Percentiles rank a stretch among this genome's conserved stretches.
phyloP scores from a whole-genome alignment of 2,113 vertebrate genomes.

The Tursiops truncatus region DNA sequence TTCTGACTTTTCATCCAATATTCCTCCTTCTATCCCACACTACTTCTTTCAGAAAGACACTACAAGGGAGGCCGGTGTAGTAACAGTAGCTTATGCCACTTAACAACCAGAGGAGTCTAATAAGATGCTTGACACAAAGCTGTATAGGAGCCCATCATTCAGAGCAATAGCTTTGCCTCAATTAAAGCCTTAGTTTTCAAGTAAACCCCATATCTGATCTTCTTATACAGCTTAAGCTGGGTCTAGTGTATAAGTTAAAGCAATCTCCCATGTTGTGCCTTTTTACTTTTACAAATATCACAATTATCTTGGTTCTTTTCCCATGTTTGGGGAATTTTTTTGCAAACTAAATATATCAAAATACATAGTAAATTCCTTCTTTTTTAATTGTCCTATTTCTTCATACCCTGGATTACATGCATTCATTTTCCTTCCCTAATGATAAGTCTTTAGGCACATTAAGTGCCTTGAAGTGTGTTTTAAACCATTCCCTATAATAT shows the following conservation, averaged over 20 bases:
- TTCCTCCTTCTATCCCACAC: not conserved
- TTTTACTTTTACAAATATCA: not conserved
- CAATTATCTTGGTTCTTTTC: conserved; percentile 19
- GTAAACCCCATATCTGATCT: not conserved
- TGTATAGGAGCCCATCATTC: not conserved
- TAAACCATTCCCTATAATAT: conserved; percentile 69
- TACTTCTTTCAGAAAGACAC: not conserved
- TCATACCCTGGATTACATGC: not conserved
- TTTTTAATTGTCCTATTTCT: conserved; percentile 56
- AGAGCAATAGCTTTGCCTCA: not conserved
- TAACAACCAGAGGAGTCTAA: not conserved
- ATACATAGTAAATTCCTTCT: not conserved
- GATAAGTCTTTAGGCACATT: conserved; percentile 25
- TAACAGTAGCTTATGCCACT: not conserved
- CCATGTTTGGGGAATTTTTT: not conserved
- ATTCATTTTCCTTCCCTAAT: not conserved
- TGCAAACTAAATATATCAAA: conserved; percentile 33
- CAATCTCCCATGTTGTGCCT: not conserved
- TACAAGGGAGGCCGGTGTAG: not conserved
- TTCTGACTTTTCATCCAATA: not conserved
- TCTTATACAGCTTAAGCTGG: not conserved
- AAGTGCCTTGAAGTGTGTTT: conserved; percentile 50
- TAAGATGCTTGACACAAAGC: not conserved
- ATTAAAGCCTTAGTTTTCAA: conserved; percentile 6
- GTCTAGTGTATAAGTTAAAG: not conserved